phyloP scores from a whole-genome alignment of 2,888 invertebrate species.

The Andrena marginata region DNA sequence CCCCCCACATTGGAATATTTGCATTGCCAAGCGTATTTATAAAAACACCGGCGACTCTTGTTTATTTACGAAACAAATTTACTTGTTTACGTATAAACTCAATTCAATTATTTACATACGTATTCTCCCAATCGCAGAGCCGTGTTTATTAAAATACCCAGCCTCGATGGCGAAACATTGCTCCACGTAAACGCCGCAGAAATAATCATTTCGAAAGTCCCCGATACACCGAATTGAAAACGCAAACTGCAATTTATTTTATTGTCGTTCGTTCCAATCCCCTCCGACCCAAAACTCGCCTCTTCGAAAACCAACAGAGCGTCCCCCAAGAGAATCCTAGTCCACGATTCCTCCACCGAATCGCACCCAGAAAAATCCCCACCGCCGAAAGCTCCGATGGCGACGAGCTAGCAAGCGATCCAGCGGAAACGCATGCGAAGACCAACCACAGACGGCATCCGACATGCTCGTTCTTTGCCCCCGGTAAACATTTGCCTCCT shows the following conservation, averaged over 20 bases:
- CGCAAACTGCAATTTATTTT: too few relatives aligned
- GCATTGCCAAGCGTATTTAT: not conserved
- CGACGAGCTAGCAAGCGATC: too few relatives aligned
- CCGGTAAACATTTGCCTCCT: slow-evolving; percentile 3
- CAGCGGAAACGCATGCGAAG: not conserved
- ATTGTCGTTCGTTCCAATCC: too few relatives aligned
- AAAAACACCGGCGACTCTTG: not conserved
- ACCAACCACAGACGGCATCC: not conserved
- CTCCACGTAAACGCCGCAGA: not conserved
- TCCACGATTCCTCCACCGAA: too few relatives aligned
- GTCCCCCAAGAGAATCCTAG: too few relatives aligned
- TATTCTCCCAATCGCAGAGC: not conserved
- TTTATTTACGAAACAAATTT: slow-evolving; percentile 13
- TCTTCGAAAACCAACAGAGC: too few relatives aligned
- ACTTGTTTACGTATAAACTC: not conserved
- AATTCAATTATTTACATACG: not conserved
- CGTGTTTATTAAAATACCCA: not conserved
- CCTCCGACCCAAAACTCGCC: too few relatives aligned
- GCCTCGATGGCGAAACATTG: slow-evolving; percentile 2
- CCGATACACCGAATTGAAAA: too few relatives aligned
- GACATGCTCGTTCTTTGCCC: not conserved
- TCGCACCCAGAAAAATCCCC: too few relatives aligned
- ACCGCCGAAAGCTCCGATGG: too few relatives aligned
- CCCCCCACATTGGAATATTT: not conserved
- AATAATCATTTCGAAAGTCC: too few relatives aligned